These are phyloP conservation scores for Metopia argyrocephala DNA, from an alignment of 2,888 invertebrate genomes.

Conservation along the genomic window DNA sequence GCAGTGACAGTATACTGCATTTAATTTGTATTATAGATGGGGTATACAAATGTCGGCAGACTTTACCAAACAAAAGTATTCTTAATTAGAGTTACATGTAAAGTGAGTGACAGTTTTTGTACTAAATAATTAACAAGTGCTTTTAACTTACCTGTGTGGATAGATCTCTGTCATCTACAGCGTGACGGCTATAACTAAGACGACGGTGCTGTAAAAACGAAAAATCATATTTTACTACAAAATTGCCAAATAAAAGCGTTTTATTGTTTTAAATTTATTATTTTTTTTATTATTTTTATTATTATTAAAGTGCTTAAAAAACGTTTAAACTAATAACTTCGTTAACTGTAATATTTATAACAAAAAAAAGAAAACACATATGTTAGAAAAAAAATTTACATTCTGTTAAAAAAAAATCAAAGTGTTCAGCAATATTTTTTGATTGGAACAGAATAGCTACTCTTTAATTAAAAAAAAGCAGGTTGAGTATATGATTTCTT, in stretches of 20 bases:
- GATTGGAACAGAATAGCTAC: no score
- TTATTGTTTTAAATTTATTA: slow-evolving; percentile 1
- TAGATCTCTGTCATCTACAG: slow-evolving; percentile 92
- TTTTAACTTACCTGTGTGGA: slow-evolving; percentile 84
- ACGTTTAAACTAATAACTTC: slow-evolving; percentile 52
- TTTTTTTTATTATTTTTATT: neutral
- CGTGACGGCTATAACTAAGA: slow-evolving; percentile 93
- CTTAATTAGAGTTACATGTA: neutral
- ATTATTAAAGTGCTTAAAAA: slow-evolving; percentile 37
- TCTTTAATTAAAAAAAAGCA: no score
- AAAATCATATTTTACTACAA: slow-evolving; percentile 54
- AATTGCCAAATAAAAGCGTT: slow-evolving; percentile 32
- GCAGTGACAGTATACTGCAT: no score
- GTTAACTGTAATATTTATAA: no score
- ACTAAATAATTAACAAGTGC: no score
- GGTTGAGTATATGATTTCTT: no score
- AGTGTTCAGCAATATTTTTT: no score
- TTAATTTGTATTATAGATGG: no score
- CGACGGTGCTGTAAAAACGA: slow-evolving; percentile 87
- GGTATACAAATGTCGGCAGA: no score
- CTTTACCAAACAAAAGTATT: neutral
- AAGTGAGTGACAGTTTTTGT: neutral
- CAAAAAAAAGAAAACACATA: no score
- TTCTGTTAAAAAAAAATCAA: no score
- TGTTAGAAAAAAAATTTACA: no score